phyloP scores from a whole-genome alignment of 1,140 invertebrate genomes.

The Eriosoma lanigerum region DNA sequence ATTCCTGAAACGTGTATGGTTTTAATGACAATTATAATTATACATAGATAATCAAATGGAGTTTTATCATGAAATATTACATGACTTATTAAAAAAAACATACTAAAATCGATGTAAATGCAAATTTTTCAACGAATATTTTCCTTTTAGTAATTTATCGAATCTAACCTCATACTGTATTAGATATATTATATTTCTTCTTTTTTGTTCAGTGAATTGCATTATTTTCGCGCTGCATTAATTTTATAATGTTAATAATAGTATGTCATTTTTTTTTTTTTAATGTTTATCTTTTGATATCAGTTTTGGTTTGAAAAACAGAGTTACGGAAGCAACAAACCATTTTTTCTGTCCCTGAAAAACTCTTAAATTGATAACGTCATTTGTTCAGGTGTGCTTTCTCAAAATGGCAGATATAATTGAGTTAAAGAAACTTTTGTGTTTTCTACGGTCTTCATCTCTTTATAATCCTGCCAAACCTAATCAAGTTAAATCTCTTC shows the following conservation, averaged over 20 bases:
- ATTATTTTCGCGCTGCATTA: constrained; percentile 10
- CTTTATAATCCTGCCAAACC: background rate
- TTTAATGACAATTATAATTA: too few species aligned
- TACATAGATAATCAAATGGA: too few species aligned
- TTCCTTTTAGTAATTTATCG: too few species aligned
- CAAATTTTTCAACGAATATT: too few species aligned
- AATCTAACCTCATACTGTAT: too few species aligned
- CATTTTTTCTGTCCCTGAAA: background rate
- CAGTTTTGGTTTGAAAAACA: background rate
- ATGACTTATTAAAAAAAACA: background rate
- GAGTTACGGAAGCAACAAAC: background rate
- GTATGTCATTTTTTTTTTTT: background rate
- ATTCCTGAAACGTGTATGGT: too few species aligned
- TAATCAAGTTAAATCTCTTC: background rate
- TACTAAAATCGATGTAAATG: background rate
- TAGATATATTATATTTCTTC: too few species aligned
- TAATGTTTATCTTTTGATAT: background rate
- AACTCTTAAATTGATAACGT: background rate
- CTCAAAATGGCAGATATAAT: background rate
- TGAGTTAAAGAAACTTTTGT: background rate
- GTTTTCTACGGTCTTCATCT: background rate
- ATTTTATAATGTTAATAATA: background rate
- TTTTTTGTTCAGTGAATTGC: background rate
- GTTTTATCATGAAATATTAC: background rate
- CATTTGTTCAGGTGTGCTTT: background rate